These are phyloP conservation scores for Paramisgurnus dabryanus DNA, from an alignment of 2,113 vertebrate species.

Conservation along the genomic window DNA sequence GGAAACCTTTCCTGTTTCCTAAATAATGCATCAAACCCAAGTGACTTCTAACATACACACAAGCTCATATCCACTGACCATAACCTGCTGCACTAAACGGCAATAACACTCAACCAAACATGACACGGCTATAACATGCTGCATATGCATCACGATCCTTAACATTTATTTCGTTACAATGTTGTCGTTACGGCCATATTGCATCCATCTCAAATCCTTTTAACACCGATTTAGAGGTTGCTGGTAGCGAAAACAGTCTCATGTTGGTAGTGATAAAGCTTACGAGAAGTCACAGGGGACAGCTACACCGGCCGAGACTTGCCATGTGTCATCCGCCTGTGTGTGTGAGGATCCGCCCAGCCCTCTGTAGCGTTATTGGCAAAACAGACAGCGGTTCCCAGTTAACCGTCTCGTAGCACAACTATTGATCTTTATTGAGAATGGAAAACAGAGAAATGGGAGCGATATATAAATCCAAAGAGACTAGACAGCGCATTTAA, in stretches of 20 bases:
- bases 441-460: slow-evolving; percentile 3
- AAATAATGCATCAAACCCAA: slow-evolving; percentile 25
- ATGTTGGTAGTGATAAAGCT: slow-evolving; percentile 25
- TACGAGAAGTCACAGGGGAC: slow-evolving; percentile 20
- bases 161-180: background rate
- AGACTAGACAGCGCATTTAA: slow-evolving; percentile 38
- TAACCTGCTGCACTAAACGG: slow-evolving; percentile 7
- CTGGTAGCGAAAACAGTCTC: background rate
- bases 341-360: background rate
- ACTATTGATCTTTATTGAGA: slow-evolving; percentile 63
- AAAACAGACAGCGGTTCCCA: slow-evolving; percentile 72
- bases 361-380: slow-evolving; percentile 66
- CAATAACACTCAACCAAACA: slow-evolving; percentile 40
- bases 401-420: slow-evolving; percentile 71
- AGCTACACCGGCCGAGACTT: background rate
- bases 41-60: background rate
- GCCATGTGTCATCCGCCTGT: slow-evolving; percentile 1
- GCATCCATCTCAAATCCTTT: slow-evolving; percentile 29
- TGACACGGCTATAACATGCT: slow-evolving; percentile 27
- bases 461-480: background rate
- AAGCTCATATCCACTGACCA: slow-evolving; percentile 10
- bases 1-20: background rate
- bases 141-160: slow-evolving; percentile 41
- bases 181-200: slow-evolving; percentile 18
- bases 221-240: slow-evolving; percentile 20